These are phyloP conservation scores for Cynopterus brachyotis DNA, from an alignment of 2,113 vertebrate genomes.

Conservation along the genomic window DNA sequence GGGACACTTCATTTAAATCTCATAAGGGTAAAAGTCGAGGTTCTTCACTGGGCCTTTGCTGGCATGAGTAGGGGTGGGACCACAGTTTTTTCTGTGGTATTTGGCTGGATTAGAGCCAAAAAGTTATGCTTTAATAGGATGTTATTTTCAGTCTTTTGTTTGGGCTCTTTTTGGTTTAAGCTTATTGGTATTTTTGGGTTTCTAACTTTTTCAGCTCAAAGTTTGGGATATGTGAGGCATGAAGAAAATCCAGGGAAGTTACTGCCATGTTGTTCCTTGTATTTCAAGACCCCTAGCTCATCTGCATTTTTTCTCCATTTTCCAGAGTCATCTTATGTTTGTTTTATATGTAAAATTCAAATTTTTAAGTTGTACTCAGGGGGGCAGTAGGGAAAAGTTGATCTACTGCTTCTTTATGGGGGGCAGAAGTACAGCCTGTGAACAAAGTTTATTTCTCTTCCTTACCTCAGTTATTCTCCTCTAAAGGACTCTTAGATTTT, in stretches of 20 bases:
- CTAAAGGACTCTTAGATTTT: neutral
- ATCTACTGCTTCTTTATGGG: neutral
- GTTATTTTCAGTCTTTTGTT: neutral
- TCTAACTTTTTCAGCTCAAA: neutral
- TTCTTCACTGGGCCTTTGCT: neutral
- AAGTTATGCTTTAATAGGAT: neutral
- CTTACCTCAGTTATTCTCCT: neutral
- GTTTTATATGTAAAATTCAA: neutral
- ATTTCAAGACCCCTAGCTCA: no score
- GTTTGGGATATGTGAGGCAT: neutral
- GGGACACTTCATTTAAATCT: neutral
- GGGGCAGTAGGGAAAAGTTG: neutral
- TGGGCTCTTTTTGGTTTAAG: neutral
- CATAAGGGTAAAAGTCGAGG: neutral
- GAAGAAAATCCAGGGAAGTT: neutral
- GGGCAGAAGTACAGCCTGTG: neutral
- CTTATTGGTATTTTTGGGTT: no score
- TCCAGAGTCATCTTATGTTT: neutral
- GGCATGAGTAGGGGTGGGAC: neutral
- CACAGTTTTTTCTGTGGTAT: neutral
- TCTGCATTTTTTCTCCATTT: neutral
- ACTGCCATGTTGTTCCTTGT: neutral
- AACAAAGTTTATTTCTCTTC: neutral
- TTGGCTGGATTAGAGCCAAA: neutral
- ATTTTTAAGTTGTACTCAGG: neutral